These are phyloP conservation scores for Platerodrilus igneus DNA, from an alignment of 2,888 invertebrate species.

Conservation along the genomic window DNA sequence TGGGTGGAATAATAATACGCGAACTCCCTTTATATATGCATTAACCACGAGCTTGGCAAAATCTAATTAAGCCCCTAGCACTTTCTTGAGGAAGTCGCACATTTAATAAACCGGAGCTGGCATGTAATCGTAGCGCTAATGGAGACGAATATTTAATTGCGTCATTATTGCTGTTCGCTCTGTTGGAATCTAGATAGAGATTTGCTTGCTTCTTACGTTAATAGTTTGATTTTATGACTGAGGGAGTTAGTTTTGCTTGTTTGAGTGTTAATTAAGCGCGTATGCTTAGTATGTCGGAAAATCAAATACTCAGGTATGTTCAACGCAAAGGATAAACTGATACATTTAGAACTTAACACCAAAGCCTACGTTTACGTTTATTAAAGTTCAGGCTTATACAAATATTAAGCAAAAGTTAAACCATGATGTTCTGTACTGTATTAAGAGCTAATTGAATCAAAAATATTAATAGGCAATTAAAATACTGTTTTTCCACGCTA, in stretches of 20 bases:
- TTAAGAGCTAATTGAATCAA: no score
- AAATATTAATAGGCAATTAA: no score
- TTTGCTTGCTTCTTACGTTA: constrained; percentile 14
- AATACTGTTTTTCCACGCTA: no score
- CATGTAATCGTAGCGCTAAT: constrained; percentile 47
- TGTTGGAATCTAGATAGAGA: constrained; percentile 10
- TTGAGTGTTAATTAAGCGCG: constrained; percentile 8
- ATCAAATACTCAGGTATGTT: no score
- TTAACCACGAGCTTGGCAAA: constrained; percentile 38
- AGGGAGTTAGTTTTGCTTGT: constrained; percentile 4
- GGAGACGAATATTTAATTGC: constrained; percentile 48
- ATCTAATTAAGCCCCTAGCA: constrained; percentile 42
- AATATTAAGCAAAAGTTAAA: no score
- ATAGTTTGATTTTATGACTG: constrained; percentile 11
- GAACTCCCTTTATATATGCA: no score
- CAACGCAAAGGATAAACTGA: no score
- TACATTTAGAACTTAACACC: no score
- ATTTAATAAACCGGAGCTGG: constrained; percentile 47
- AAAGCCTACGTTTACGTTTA: no score
- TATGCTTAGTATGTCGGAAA: no score
- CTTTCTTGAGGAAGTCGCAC: constrained; percentile 44
- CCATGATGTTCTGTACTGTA: no score
- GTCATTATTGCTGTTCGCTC: constrained; percentile 37
- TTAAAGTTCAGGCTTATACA: no score
- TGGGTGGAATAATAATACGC: constrained; percentile 26